Evolutionary conservation across 2,797 vertebrate genomes (phyloP), one percentile per base, ranked within the genome.

Genomic region (Mormyrus proboscirostris): DNA sequence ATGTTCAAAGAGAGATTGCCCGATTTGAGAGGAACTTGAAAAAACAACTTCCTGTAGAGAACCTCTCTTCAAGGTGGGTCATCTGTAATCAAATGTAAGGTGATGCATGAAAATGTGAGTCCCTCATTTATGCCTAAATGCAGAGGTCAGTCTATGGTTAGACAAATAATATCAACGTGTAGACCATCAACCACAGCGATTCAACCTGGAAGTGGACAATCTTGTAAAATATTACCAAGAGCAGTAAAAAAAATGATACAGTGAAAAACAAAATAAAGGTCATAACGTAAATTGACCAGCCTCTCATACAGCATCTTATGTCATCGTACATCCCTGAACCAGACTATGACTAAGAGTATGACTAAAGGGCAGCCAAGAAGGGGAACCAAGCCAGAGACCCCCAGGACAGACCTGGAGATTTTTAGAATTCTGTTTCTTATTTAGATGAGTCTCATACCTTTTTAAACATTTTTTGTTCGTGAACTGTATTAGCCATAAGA

Each of bases 1-100:
- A 91, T 0, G 95, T 97, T 25, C 95, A 96, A 88, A 93, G 92
- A 91, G 97, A 98, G 91, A 97, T 98, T 88, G 94, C 94, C 88
- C 93, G 95, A 6, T 99, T 99, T 95, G 98, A 99, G 94, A 94
- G 92, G 86, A 96, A 94, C 92, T 89, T 94, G 89, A 95, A 94
- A 91, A 96, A 93, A 93, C 91, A 93, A 55, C 65, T 89, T 50
- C 91, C 91, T 69, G 88, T 89, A 50, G 88, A 53, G 47, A 88
- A 57, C 14, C 92, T 90, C 84, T 90, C 90, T 12, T 92, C 90
- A 89, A 93, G 94, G 96, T 95, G 85, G 84, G 92, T 19, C 47
- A 25, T 22, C n/a, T 33, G 29, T 51, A 1, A 19, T 76, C 49
- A 76, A 49, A 79, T 51, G 19, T 12, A 79, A 14, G 76, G 12